These are phyloP conservation scores for Eumacrocentrus americanus DNA, from an alignment of 2,888 invertebrate species.

Conservation along the genomic window DNA sequence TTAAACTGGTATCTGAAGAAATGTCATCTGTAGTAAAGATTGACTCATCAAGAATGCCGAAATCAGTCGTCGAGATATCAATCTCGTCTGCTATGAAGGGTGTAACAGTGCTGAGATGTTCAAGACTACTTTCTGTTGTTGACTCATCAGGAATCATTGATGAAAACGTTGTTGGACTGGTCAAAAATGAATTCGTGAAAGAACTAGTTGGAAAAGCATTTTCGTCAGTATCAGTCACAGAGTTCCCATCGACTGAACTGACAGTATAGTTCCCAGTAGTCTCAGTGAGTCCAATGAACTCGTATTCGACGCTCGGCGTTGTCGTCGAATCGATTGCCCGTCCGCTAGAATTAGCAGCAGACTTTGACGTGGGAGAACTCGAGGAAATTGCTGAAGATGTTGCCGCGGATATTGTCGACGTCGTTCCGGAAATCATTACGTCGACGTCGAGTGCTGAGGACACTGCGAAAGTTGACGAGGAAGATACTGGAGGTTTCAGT, in stretches of 20 bases:
- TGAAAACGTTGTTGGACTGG: slow-evolving; percentile 5
- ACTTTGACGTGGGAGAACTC: background rate
- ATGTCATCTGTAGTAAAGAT: slow-evolving; percentile 15
- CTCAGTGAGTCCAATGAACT: slow-evolving; percentile 51
- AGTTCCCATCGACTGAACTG: background rate
- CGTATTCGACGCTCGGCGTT: slow-evolving; percentile 47
- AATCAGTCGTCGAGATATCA: background rate
- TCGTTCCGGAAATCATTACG: background rate
- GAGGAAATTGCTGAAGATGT: slow-evolving; percentile 2
- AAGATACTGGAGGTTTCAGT: background rate
- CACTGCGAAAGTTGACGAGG: background rate
- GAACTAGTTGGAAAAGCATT: background rate
- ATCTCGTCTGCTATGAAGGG: background rate
- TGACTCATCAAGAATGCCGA: background rate
- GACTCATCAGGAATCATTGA: background rate
- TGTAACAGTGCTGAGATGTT: background rate
- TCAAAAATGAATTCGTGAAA: background rate
- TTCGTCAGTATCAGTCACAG: slow-evolving; percentile 6
- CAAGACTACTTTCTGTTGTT: no score
- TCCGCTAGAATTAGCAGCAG: background rate
- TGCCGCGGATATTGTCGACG: background rate
- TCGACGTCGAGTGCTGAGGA: background rate
- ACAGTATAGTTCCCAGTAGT: no score
- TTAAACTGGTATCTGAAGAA: background rate
- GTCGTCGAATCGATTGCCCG: slow-evolving; percentile 33